phyloP scores from a whole-genome alignment of 1,140 invertebrate species.

The Bombus ignitus region DNA sequence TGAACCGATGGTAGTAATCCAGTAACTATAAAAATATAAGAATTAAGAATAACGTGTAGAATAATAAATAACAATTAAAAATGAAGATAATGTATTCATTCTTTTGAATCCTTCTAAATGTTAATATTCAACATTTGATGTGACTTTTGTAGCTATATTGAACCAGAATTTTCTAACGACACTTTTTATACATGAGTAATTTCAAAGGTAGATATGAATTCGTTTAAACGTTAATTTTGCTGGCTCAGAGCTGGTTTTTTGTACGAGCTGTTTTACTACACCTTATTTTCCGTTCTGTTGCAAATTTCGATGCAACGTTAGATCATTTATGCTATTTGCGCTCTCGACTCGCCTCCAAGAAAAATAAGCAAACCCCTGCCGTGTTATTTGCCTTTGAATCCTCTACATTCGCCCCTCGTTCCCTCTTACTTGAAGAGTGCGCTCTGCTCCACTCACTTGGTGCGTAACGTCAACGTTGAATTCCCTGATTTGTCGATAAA shows the following conservation, averaged over 20 bases:
- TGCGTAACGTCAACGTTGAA: no score
- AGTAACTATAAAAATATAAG: not conserved
- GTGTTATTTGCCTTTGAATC: not conserved
- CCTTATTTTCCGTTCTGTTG: not conserved
- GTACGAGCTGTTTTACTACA: not conserved
- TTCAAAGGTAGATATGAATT: not conserved
- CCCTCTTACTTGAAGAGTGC: not conserved
- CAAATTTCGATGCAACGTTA: constrained; percentile 3
- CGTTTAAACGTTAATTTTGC: no score
- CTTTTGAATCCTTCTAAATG: no score
- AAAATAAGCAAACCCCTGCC: constrained; percentile 3
- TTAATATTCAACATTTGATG: no score
- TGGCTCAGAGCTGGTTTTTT: not conserved
- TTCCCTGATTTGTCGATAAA: not conserved
- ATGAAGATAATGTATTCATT: no score
- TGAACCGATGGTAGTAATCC: no score
- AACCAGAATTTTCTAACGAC: no score
- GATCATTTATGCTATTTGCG: constrained; percentile 21
- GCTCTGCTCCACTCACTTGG: not conserved
- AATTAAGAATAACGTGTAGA: not conserved
- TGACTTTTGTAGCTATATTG: no score
- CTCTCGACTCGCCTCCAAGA: not conserved
- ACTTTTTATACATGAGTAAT: not conserved
- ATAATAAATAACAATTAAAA: no score
- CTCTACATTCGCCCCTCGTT: not conserved